Conservation (phyloP, 2,888 invertebrate genomes). For the Frankliniella intonsa region DNA sequence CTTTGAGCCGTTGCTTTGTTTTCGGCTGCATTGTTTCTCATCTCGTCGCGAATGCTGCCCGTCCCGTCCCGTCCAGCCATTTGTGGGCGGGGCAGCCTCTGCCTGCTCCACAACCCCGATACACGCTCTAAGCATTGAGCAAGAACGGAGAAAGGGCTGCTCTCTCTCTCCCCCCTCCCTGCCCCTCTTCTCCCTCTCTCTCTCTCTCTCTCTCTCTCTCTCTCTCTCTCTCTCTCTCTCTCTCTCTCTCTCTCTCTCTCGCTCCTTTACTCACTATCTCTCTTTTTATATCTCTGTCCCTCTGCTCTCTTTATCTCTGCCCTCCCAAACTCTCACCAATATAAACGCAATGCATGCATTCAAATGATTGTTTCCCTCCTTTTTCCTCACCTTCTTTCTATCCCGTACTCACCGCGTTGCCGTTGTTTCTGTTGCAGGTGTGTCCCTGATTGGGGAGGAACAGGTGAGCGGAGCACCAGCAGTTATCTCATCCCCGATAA, state of each 20-base stretch:
- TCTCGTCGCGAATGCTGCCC: neutral
- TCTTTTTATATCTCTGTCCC: neutral
- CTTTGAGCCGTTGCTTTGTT: neutral
- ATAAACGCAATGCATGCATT: too few species aligned
- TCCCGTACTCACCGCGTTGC: too few species aligned
- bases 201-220: neutral
- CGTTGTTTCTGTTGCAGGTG: too few species aligned
- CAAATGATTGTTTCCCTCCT: too few species aligned
- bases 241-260: neutral
- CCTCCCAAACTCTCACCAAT: neutral
- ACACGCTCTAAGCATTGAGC: too few species aligned
- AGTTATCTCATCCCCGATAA: too few species aligned
- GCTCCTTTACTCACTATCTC: neutral
- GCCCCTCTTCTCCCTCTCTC: neutral
- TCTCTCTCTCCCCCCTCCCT: neutral
- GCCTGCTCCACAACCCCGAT: too few species aligned
- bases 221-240: neutral
- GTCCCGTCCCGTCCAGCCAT: neutral
- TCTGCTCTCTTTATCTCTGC: neutral
- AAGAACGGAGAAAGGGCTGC: too few species aligned
- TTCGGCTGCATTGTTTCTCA: neutral
- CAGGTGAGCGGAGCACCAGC: too few species aligned
- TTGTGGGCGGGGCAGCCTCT: neutral
- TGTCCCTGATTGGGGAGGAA: too few species aligned
- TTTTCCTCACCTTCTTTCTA: too few species aligned